These are phyloP conservation scores for Halictus quadricinctus DNA, from an alignment of 2,888 invertebrate genomes.

Conservation along the genomic window DNA sequence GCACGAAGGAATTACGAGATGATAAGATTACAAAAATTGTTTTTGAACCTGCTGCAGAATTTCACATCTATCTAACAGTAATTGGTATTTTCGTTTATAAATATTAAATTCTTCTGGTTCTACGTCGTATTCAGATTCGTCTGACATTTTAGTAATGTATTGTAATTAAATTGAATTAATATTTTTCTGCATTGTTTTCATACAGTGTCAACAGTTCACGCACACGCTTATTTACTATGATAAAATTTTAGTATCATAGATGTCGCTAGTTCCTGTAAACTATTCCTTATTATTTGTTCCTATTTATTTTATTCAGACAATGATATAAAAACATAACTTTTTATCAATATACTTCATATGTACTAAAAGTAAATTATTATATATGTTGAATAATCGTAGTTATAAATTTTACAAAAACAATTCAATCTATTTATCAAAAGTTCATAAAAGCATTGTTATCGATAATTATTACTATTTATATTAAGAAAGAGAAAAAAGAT, in stretches of 20 bases:
- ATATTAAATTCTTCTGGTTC: constrained; percentile 86
- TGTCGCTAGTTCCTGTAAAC: constrained; percentile 44
- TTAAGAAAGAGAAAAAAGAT: background rate
- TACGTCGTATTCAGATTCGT: constrained; percentile 85
- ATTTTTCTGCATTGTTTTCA: constrained; percentile 56
- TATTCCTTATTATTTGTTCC: no score
- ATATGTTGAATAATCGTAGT: no score
- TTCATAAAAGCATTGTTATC: no score
- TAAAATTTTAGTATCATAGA: constrained; percentile 40
- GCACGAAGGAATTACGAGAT: background rate
- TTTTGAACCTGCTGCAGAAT: constrained; percentile 85
- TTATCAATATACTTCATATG: no score
- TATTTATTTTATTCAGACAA: no score
- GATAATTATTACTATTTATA: background rate
- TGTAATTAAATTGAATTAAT: constrained; percentile 49
- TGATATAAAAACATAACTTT: no score
- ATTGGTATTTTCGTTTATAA: constrained; percentile 89
- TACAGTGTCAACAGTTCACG: constrained; percentile 36
- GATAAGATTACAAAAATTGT: background rate
- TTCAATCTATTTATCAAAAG: no score
- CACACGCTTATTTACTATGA: constrained; percentile 47
- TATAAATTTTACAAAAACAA: no score
- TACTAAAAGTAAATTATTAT: no score
- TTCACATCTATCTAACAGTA: constrained; percentile 89
- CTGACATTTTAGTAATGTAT: constrained; percentile 82